Evolutionary conservation across 2,113 vertebrate genomes (phyloP).

Genomic region (Parotia lawesii): DNA sequence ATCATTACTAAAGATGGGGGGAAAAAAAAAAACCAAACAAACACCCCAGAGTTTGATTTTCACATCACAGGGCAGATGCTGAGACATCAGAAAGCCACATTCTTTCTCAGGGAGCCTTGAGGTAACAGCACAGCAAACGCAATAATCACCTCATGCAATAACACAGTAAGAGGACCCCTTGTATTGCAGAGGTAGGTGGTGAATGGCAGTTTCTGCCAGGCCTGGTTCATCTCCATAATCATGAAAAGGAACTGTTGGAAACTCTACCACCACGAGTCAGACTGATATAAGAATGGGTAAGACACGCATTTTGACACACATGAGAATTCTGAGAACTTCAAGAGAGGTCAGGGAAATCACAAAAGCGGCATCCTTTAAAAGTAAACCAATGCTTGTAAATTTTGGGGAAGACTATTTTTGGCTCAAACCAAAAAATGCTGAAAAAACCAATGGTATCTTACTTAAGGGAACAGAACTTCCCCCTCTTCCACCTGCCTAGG

Average conservation of each 20-base stretch:
- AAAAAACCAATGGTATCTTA: background rate
- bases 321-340: background rate
- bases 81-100: background rate
- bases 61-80: background rate
- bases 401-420: background rate
- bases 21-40: background rate
- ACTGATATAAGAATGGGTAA: background rate
- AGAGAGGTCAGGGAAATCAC: background rate
- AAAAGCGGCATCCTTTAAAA: background rate
- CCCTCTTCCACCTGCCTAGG: accelerated
- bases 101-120: background rate
- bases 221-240: background rate
- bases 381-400: background rate
- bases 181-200: background rate
- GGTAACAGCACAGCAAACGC: background rate
- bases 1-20: background rate
- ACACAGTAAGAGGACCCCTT: background rate
- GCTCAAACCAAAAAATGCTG: background rate
- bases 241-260: background rate
- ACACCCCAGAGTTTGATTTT: background rate
- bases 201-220: background rate
- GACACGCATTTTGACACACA: background rate
- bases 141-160: background rate
- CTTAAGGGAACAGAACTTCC: background rate
- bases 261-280: background rate